Evolutionary conservation across 2,797 vertebrate species (phyloP).

Genomic region (Enteromius paludinosus): DNA sequence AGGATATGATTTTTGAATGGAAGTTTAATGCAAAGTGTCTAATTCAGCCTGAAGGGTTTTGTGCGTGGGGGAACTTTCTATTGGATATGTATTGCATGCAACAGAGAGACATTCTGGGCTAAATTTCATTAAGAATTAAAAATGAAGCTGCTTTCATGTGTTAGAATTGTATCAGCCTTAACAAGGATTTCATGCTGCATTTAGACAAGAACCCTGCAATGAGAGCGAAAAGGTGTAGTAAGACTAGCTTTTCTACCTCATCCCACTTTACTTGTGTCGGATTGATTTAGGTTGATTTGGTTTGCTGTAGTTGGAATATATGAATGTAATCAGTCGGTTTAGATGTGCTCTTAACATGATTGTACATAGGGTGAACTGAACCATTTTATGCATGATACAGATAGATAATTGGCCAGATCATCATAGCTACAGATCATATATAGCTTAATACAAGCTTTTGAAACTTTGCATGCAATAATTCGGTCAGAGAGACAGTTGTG

Average conservation of each 20-base stretch:
- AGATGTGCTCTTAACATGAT: neutral
- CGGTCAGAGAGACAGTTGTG: no score
- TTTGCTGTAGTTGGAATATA: neutral
- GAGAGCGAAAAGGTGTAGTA: neutral
- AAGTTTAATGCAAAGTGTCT: neutral
- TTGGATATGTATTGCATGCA: neutral
- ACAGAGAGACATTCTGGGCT: neutral
- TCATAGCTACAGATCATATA: neutral
- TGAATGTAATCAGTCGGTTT: neutral
- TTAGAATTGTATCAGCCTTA: neutral
- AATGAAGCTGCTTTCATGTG: neutral
- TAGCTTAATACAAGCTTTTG: neutral
- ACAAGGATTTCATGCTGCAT: neutral
- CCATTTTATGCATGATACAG: neutral
- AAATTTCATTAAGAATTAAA: neutral
- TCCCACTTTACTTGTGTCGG: neutral
- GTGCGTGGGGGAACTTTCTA: conserved; percentile 3
- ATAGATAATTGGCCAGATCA: neutral
- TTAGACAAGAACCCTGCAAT: neutral
- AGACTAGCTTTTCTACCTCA: neutral
- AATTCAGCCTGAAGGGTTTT: neutral
- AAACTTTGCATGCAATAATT: neutral
- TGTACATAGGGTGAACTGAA: neutral
- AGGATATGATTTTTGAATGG: neutral
- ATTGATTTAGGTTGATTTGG: neutral